A percentile compares a stretch with the other conserved stretches of the same genome.
These are phyloP conservation scores for Eupithecia subfuscata DNA, from an alignment of 2,888 invertebrate genomes.

Conservation along the genomic window DNA sequence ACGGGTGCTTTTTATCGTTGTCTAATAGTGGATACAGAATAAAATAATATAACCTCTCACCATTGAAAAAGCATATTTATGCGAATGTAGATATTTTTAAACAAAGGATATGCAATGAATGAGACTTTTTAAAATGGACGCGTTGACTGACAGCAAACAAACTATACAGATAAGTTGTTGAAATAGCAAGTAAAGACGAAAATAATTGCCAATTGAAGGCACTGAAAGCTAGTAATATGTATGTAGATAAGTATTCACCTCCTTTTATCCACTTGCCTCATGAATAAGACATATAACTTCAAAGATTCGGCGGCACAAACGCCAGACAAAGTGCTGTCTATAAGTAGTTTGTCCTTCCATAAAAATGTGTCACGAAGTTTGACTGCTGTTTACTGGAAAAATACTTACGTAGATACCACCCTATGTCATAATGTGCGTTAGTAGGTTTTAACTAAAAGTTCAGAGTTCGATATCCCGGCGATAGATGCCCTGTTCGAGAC, in stretches of 20 bases:
- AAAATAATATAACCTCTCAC: conserved; percentile 10
- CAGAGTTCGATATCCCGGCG: conserved; percentile 65
- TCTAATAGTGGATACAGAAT: conserved; percentile 24
- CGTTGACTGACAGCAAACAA: background rate
- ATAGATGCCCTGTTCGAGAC: conserved; percentile 69
- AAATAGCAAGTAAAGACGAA: conserved; percentile 5
- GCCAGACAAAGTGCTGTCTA: conserved; percentile 48
- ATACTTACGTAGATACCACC: conserved; percentile 50
- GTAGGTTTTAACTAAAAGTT: conserved; percentile 61
- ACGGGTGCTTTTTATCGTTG: conserved; percentile 42
- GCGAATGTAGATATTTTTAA: background rate
- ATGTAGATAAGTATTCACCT: conserved; percentile 24
- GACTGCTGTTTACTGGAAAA: conserved; percentile 58
- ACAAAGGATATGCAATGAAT: background rate
- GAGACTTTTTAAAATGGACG: background rate
- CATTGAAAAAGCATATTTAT: background rate
- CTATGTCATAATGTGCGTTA: conserved; percentile 40
- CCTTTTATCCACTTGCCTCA: conserved; percentile 40
- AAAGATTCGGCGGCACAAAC: conserved; percentile 44
- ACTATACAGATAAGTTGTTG: conserved; percentile 1
- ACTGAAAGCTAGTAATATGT: conserved; percentile 18
- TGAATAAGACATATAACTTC: conserved; percentile 45
- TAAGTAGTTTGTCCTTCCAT: conserved; percentile 49
- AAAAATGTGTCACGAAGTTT: conserved; percentile 56
- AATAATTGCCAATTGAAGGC: conserved; percentile 23